Percentiles rank a stretch among this genome's conserved stretches.
phyloP scores from a whole-genome alignment of 2,113 vertebrate genomes.

The Halcyon malimbica region DNA sequence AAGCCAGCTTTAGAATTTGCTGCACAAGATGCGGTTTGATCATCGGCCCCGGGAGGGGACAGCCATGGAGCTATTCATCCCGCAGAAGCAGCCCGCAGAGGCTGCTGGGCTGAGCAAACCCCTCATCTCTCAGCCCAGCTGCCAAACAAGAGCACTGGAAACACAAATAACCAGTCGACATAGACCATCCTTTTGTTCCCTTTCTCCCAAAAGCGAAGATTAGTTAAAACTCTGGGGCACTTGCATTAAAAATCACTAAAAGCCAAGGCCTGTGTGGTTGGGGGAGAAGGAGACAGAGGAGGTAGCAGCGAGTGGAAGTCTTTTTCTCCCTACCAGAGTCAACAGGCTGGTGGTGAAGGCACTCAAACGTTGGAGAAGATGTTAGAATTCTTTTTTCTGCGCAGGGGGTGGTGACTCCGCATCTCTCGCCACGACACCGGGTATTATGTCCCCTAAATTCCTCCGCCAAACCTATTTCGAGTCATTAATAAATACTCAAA shows the following conservation, averaged over 20 bases:
- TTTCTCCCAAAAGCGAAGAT: neutral
- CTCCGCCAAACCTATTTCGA: neutral
- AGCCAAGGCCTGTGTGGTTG: neutral
- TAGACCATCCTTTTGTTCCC: neutral
- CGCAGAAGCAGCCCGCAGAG: neutral
- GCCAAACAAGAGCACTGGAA: constrained; percentile 1
- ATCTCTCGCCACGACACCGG: neutral
- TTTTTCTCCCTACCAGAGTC: neutral
- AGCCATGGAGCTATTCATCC: neutral
- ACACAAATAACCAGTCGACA: neutral
- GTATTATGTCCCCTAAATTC: neutral
- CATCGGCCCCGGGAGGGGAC: neutral
- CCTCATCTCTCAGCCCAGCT: neutral
- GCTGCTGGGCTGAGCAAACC: neutral
- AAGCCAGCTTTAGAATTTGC: constrained; percentile 10
- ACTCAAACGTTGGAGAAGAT: neutral
- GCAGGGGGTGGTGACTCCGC: neutral
- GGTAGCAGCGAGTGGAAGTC: neutral
- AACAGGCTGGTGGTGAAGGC: neutral
- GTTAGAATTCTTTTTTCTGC: neutral
- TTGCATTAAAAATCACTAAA: neutral
- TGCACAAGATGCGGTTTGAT: neutral
- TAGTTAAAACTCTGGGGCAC: neutral
- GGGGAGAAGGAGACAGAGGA: neutral
- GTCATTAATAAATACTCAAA: neutral